Evolutionary conservation across 2,797 vertebrate genomes (phyloP).

Genomic region (Lithobates pipiens): DNA sequence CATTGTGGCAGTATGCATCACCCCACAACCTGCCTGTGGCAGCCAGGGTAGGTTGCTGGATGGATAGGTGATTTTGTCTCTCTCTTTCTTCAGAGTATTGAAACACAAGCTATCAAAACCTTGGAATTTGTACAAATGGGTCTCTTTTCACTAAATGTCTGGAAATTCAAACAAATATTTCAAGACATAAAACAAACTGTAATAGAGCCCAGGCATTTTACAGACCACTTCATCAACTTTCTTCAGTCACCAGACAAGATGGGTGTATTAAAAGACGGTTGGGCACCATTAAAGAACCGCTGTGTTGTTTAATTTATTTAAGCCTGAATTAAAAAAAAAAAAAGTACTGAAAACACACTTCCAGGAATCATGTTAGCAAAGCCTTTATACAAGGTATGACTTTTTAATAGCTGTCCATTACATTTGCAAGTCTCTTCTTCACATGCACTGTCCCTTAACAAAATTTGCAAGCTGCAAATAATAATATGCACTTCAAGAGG

Average conservation of each 20-base stretch:
- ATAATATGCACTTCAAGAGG: conserved; percentile 52
- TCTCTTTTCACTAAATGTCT: too few relatives aligned
- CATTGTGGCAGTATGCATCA: too few relatives aligned
- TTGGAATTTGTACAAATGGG: too few relatives aligned
- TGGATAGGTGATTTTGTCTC: too few relatives aligned
- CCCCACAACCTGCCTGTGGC: too few relatives aligned
- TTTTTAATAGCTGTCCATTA: conserved; percentile 50
- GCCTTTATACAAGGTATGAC: conserved; percentile 21
- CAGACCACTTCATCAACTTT: not conserved
- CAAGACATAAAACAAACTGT: not conserved
- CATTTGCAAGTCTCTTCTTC: conserved; percentile 48
- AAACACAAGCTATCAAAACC: too few relatives aligned
- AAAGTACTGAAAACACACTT: conserved; percentile 26
- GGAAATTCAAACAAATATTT: not conserved
- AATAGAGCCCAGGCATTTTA: conserved; percentile 3
- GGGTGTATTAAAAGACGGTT: conserved; percentile 1
- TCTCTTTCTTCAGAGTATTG: too few relatives aligned
- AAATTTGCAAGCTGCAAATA: conserved; percentile 45
- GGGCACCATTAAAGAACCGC: conserved; percentile 9
- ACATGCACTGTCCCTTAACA: conserved; percentile 43
- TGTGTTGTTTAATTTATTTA: conserved; percentile 30
- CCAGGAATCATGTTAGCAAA: conserved; percentile 42
- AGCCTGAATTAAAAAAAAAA: conserved; percentile 17
- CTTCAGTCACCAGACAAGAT: not conserved
- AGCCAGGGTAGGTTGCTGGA: too few relatives aligned